phyloP scores from a whole-genome alignment of 92 coral and sea anemone genomes.

The Porites divaricata region DNA sequence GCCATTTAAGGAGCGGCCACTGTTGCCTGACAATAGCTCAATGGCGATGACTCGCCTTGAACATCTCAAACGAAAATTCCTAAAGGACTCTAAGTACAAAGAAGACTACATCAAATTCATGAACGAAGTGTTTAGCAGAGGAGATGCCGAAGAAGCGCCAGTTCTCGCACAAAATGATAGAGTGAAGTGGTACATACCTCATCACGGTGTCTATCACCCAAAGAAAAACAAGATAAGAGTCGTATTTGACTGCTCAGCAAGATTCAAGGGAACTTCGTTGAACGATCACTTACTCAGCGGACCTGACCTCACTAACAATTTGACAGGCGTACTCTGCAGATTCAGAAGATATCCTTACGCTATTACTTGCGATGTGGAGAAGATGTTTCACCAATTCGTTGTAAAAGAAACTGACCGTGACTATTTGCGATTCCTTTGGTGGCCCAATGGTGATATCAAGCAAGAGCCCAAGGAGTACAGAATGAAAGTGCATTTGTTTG shows the following conservation, averaged over 20 bases:
- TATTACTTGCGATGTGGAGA: slow-evolving; percentile 28
- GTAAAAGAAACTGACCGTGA: not conserved
- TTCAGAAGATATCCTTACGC: slow-evolving; percentile 2
- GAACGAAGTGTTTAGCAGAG: slow-evolving; percentile 20
- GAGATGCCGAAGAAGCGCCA: slow-evolving; percentile 25
- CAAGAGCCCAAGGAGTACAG: too few species aligned
- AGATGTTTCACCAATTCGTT: slow-evolving; percentile 25
- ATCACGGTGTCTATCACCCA: slow-evolving; percentile 32
- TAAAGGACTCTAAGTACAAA: slow-evolving; percentile 22
- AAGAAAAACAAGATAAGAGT: slow-evolving; percentile 46
- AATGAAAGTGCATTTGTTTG: not conserved
- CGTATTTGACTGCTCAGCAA: slow-evolving; percentile 22
- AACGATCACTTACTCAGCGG: slow-evolving; percentile 34
- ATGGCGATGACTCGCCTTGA: slow-evolving; percentile 12
- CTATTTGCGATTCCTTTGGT: too few species aligned
- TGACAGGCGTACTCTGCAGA: not conserved
- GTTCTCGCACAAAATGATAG: not conserved
- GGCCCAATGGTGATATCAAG: too few species aligned
- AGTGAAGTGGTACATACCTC: slow-evolving; percentile 37
- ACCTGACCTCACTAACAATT: slow-evolving; percentile 31
- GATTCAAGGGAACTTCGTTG: slow-evolving; percentile 29
- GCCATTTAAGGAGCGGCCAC: slow-evolving; percentile 28
- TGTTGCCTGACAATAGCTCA: slow-evolving; percentile 15
- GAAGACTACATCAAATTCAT: slow-evolving; percentile 34
- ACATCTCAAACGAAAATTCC: slow-evolving; percentile 26